Evolutionary conservation across 2,797 vertebrate species (phyloP).

Genomic region (Catharus ustulatus): DNA sequence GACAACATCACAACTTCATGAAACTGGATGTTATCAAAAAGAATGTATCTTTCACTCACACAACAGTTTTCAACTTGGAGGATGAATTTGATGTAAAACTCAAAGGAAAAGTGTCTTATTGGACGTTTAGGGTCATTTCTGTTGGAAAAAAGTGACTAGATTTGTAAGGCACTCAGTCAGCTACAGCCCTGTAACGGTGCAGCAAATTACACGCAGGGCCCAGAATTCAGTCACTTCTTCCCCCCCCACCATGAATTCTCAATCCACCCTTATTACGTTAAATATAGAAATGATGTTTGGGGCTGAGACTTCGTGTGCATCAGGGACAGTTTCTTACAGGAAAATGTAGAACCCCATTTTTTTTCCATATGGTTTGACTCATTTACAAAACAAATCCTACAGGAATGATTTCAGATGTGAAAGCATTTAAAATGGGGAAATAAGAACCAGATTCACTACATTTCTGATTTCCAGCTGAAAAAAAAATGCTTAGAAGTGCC

Average conservation of each 20-base stretch:
- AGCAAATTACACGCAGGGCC: neutral
- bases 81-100: constrained; percentile 2
- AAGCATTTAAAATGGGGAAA: constrained; percentile 69
- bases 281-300: constrained; percentile 36
- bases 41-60: neutral
- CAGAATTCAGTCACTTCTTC: neutral
- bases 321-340: constrained; percentile 51
- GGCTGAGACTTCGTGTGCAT: constrained; percentile 3
- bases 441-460: constrained; percentile 63
- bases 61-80: constrained; percentile 14
- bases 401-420: constrained; percentile 68
- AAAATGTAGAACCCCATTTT: constrained; percentile 29
- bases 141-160: neutral
- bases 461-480: constrained; percentile 37
- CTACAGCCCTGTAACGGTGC: neutral
- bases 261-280: neutral
- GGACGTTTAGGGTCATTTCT: neutral
- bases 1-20: constrained; percentile 26
- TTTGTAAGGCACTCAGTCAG: neutral
- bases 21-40: constrained; percentile 13
- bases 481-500: neutral
- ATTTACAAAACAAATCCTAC: constrained; percentile 61
- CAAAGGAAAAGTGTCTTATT: neutral
- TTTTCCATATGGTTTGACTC: constrained; percentile 66
- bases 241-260: neutral